These are phyloP conservation scores for Acarapis woodi DNA, from an alignment of 1,140 invertebrate species.

Conservation along the genomic window DNA sequence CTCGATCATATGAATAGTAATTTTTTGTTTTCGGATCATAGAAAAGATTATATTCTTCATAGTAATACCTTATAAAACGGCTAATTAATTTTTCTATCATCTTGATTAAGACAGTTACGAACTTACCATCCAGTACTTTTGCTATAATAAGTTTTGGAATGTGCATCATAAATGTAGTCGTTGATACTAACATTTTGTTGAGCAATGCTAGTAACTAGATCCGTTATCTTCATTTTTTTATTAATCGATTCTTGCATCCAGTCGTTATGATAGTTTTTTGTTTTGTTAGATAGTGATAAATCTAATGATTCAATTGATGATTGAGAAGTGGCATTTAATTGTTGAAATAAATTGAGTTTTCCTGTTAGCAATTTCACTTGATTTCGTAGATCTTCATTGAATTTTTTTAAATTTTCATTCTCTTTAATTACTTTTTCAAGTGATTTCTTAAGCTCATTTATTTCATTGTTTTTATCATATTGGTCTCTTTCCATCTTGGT, in stretches of 20 bases:
- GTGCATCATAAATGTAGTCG: slow-evolving; percentile 12
- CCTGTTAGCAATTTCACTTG: slow-evolving; percentile 5
- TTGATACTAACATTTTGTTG: neutral
- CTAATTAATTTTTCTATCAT: no score
- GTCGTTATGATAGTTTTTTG: no score
- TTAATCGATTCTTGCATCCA: no score
- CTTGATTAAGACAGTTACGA: no score
- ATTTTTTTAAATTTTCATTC: neutral
- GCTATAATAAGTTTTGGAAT: slow-evolving; percentile 10
- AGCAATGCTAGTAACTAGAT: slow-evolving; percentile 1
- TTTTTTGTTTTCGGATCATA: slow-evolving; percentile 5
- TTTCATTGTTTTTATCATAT: no score
- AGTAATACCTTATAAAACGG: no score
- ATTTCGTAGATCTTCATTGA: slow-evolving; percentile 4
- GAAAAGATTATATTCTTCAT: slow-evolving; percentile 6
- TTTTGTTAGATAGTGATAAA: no score
- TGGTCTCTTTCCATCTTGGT: no score
- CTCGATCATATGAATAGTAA: slow-evolving; percentile 6
- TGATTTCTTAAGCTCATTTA: no score
- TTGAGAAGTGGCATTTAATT: no score
- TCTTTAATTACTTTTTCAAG: no score
- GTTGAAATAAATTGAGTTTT: slow-evolving; percentile 2
- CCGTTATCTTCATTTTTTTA: neutral
- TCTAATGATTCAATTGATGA: no score
- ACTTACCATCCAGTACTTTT: slow-evolving; percentile 9